Evolutionary conservation across 2,797 vertebrate genomes (phyloP).

Genomic region (Pipistrellus nathusii): DNA sequence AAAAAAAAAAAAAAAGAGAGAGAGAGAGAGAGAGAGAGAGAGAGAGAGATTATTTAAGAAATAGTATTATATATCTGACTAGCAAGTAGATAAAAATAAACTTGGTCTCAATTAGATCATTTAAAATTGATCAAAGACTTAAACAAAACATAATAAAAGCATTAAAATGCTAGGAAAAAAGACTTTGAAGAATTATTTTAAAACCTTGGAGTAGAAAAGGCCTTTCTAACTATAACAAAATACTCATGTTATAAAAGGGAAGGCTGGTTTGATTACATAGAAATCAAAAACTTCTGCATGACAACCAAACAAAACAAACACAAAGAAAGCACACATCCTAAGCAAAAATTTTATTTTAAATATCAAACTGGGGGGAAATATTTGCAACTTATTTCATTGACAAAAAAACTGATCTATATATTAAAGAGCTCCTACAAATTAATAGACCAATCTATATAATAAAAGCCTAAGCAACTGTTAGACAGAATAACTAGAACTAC

Average conservation of each 20-base stretch:
- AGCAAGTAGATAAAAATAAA: conserved; percentile 42
- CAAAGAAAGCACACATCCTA: background rate
- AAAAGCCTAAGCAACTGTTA: no score
- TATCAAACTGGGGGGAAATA: background rate
- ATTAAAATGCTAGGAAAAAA: background rate
- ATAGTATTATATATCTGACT: background rate
- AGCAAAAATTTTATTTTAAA: background rate
- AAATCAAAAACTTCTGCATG: background rate
- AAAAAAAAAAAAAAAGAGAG: no score
- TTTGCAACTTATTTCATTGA: background rate
- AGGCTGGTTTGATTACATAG: background rate
- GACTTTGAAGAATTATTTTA: background rate
- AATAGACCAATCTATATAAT: background rate
- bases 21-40: no score
- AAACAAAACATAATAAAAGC: conserved; percentile 37
- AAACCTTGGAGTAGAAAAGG: background rate
- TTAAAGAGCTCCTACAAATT: conserved; percentile 5
- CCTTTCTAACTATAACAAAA: background rate
- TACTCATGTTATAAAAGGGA: conserved; percentile 25
- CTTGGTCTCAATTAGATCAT: background rate
- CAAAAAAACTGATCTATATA: background rate
- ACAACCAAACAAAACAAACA: background rate
- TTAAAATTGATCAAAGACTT: background rate
- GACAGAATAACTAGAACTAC: no score
- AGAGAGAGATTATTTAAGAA: conserved; percentile 6